Base-by-base conservation (phyloP, 2,888 invertebrate genomes). In the Alsophila aescularia region DNA sequence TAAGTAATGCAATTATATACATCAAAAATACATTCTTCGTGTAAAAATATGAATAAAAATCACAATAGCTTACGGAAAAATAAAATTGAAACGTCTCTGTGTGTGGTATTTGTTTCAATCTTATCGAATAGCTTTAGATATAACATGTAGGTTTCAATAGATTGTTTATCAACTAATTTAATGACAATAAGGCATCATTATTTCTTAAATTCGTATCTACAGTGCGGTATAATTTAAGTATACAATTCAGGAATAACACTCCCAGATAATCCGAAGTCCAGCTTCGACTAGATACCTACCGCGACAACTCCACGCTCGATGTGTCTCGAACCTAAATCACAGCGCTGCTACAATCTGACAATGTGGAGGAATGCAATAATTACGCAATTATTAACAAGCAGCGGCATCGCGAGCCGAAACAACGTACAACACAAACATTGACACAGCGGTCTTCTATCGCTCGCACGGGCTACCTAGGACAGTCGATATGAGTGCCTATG, bases 341-440 rank as follows among this genome's bases (percentile, higher is more conserved):
- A 39, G 42, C 54, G 39, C 43, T 18, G 48, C 36, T 32, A 51
- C 60, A n/a, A n/a, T n/a, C 50, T 15, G 43, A 50, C 53, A 51
- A 44, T 58, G 58, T 62, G 71, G 68, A 71, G 48, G 49, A 77
- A 78, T 81, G 74, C 69, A 69, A 66, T 70, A 69, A 72, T 73
- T 58, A 72, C 67, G 55, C 42, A 34, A 45, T 34, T 37, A 44
- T 45, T 7, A 36, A 50, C 12, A 36, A 44, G 35, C 54, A 27
- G 3, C 32, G 39, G 7, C 12, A 32, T 27, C 43, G 48, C 43
- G 49, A 29, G 78, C 73, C 72, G 68, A 76, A 77, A 72, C 75
- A 80, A 77, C 79, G 75, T 73, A 47, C 40, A 27, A 36, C 37
- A 37, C 48, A 37, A 31, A 48, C 42, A 34, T 35, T 29, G 18